Evolutionary conservation across 1,140 invertebrate genomes (phyloP).

Genomic region (Cotesia vestalis): DNA sequence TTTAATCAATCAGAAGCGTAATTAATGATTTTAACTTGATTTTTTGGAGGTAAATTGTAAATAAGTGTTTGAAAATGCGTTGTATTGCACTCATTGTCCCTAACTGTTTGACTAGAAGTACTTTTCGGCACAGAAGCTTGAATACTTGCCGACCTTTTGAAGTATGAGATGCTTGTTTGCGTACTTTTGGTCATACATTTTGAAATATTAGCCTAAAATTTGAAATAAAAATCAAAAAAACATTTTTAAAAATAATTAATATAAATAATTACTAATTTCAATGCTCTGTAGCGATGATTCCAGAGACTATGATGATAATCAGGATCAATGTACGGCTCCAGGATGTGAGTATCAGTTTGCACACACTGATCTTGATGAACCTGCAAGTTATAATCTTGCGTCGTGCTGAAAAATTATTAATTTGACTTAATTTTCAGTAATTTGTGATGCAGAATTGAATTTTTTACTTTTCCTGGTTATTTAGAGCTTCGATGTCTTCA

Average conservation of each 20-base stretch:
- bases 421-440: too few relatives aligned
- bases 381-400: slow-evolving; percentile 39
- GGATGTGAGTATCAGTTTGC: slow-evolving; percentile 77
- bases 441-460: slow-evolving; percentile 1
- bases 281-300: slow-evolving; percentile 75
- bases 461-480: slow-evolving; percentile 51
- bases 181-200: slow-evolving; percentile 70
- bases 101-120: slow-evolving; percentile 67
- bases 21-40: slow-evolving; percentile 36
- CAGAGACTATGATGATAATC: slow-evolving; percentile 81
- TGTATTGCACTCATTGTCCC: slow-evolving; percentile 67
- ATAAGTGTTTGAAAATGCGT: slow-evolving; percentile 63
- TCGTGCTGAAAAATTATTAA: slow-evolving; percentile 30
- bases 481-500: slow-evolving; percentile 65
- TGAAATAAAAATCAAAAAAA: background rate
- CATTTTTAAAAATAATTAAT: too few relatives aligned
- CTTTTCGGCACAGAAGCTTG: slow-evolving; percentile 66
- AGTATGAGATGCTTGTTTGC: slow-evolving; percentile 70
- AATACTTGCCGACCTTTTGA: slow-evolving; percentile 63
- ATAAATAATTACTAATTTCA: slow-evolving; percentile 70
- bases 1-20: too few relatives aligned
- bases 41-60: slow-evolving; percentile 67
- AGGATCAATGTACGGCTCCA: slow-evolving; percentile 71
- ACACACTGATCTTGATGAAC: slow-evolving; percentile 67
- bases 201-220: slow-evolving; percentile 67